Evolutionary conservation across 2,888 invertebrate genomes (phyloP).

Genomic region (Lasioglossum morio): DNA sequence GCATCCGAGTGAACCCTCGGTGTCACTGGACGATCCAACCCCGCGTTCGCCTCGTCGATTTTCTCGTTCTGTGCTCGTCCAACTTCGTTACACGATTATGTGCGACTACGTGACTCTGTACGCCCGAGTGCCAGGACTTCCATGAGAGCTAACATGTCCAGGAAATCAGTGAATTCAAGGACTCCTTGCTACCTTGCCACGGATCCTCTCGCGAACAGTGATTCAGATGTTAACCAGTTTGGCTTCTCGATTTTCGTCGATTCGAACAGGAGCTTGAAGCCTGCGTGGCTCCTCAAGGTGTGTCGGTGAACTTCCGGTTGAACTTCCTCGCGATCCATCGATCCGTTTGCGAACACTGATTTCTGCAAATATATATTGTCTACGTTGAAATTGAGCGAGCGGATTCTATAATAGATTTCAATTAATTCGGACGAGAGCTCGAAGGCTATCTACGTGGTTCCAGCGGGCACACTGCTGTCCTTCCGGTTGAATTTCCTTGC

Average conservation of each 20-base stretch:
- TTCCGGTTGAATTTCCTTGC: background rate
- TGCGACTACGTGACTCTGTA: background rate
- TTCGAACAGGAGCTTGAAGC: background rate
- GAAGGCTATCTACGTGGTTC: background rate
- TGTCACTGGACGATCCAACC: conserved; percentile 40
- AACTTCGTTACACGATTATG: background rate
- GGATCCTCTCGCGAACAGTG: background rate
- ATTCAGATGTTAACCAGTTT: background rate
- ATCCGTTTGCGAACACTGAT: background rate
- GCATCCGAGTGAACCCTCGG: conserved; percentile 48
- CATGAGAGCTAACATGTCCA: background rate
- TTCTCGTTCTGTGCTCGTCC: background rate
- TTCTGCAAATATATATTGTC: background rate
- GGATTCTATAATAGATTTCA: background rate
- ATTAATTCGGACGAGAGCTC: background rate
- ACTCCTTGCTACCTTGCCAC: background rate
- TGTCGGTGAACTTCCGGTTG: background rate
- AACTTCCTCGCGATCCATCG: background rate
- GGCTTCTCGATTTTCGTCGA: background rate
- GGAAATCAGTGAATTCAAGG: background rate
- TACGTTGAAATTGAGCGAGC: background rate
- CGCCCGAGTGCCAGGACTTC: background rate
- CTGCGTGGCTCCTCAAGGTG: background rate
- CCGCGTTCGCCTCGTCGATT: background rate
- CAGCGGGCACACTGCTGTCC: background rate